Base-by-base conservation (phyloP, 2,888 invertebrate species). In the Pandemis cinnamomeana region DNA sequence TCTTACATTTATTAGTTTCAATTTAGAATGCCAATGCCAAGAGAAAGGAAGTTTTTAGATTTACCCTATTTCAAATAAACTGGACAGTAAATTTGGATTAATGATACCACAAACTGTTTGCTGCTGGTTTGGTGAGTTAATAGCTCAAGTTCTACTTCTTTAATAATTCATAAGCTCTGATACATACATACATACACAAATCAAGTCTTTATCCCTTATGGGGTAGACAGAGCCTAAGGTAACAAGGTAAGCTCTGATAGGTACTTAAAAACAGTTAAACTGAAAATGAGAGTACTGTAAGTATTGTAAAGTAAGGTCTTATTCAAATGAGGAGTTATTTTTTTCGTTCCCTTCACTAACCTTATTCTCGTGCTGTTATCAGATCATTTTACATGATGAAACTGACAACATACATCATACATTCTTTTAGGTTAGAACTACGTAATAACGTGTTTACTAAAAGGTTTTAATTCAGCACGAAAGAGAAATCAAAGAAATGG, bases 401-500 rank as follows among this genome's bases (percentile, higher is more conserved):
- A 15, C 42, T 42, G 15, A 42, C 7, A 15, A 8, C 42, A 15
- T 15, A 42, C 53, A 15, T 42, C 5, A 15, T 55, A 67, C 10
- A n/a, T 5, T 20, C 11, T 13, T 1, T 20, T 11, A 58, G 1
- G 27, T 27, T 44, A 13, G 11, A 11, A 44, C 11, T 41, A 8
- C 5, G 15, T 11, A n/a, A 15, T 15, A n/a, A 41, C 15, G 10
- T 67, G 41, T 15, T 5, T 51, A 27, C 7, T 44, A 63, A n/a
- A 8, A 6, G 2, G 8, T 55, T 62, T 66, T 74, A 20, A 74
- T 62, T 74, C 53, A 74, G 13, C 15, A 36, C 51, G 4, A 46
- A n/a, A 36, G n/a, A 41, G 13, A 74, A 46, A 61, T n/a, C 10
- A 36, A 61, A 61, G 51, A n/a, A 68, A 58, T 68, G 27, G 61